Conservation (phyloP, 1,140 invertebrate species). For the Aporrectodea caliginosa region DNA sequence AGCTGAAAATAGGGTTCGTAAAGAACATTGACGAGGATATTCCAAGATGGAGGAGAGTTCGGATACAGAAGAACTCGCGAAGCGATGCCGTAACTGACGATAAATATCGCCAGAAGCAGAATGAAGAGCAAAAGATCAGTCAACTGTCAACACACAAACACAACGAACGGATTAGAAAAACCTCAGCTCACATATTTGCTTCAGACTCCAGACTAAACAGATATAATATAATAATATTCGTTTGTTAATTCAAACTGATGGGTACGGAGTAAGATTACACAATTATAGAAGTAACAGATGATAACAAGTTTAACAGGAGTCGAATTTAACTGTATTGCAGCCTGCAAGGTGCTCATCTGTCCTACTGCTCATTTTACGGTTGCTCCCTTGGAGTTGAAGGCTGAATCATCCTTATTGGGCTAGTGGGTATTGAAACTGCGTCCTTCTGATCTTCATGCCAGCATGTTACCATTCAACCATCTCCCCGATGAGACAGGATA, state of each 20-base stretch:
- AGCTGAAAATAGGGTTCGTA: constrained; percentile 57
- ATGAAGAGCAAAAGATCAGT: constrained; percentile 57
- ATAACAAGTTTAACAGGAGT: too few relatives aligned
- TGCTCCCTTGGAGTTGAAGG: too few relatives aligned
- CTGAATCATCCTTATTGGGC: constrained; percentile 8
- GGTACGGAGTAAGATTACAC: too few relatives aligned
- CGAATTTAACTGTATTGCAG: too few relatives aligned
- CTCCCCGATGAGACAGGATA: constrained; percentile 21
- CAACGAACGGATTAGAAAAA: neutral
- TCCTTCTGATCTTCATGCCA: too few relatives aligned
- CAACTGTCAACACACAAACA: constrained; percentile 45
- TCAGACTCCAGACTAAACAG: too few relatives aligned
- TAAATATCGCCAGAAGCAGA: constrained; percentile 57
- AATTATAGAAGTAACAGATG: too few relatives aligned
- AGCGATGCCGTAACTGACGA: constrained; percentile 57
- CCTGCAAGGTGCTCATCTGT: too few relatives aligned
- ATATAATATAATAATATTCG: neutral
- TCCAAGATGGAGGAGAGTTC: constrained; percentile 42
- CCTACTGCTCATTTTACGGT: too few relatives aligned
- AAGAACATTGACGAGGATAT: constrained; percentile 48
- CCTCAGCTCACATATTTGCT: neutral
- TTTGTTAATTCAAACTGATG: too few relatives aligned
- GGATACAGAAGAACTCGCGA: constrained; percentile 56
- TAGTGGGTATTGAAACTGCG: too few relatives aligned
- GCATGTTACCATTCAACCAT: too few relatives aligned